Evolutionary conservation across 2,113 vertebrate genomes (phyloP).

Genomic region (Spermophilus dauricus): DNA sequence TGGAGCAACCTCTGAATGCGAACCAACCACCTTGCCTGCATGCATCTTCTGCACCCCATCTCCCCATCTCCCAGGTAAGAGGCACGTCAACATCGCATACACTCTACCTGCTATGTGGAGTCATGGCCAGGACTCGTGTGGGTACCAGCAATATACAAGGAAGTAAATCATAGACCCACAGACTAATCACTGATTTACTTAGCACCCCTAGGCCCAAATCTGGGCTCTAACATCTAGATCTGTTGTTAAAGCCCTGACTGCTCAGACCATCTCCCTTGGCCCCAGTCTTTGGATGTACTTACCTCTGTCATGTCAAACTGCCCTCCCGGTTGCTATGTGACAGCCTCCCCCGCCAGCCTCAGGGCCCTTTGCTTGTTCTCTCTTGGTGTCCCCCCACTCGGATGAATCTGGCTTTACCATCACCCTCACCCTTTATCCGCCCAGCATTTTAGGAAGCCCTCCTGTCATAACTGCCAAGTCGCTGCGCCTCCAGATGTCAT

Average conservation of each 20-base stretch:
- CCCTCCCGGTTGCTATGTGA: background rate
- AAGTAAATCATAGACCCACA: background rate
- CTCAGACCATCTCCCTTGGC: background rate
- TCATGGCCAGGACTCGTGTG: background rate
- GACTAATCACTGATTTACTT: background rate
- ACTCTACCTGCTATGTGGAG: background rate
- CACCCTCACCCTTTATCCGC: background rate
- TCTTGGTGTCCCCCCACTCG: background rate
- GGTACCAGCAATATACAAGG: background rate
- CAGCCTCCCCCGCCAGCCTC: background rate
- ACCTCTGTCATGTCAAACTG: background rate
- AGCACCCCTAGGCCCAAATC: background rate
- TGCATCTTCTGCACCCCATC: background rate
- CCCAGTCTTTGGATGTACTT: no score
- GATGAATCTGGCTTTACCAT: background rate
- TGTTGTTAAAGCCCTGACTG: background rate
- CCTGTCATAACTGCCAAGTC: background rate
- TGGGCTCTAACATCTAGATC: background rate
- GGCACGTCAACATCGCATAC: no score
- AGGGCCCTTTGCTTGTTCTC: background rate
- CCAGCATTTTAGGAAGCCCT: background rate
- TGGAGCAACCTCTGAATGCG: no score
- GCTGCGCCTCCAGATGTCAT: background rate
- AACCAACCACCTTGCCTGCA: background rate
- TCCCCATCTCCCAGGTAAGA: background rate